phyloP scores from a whole-genome alignment of 2,113 vertebrate genomes.

The Cyprinus carpio region DNA sequence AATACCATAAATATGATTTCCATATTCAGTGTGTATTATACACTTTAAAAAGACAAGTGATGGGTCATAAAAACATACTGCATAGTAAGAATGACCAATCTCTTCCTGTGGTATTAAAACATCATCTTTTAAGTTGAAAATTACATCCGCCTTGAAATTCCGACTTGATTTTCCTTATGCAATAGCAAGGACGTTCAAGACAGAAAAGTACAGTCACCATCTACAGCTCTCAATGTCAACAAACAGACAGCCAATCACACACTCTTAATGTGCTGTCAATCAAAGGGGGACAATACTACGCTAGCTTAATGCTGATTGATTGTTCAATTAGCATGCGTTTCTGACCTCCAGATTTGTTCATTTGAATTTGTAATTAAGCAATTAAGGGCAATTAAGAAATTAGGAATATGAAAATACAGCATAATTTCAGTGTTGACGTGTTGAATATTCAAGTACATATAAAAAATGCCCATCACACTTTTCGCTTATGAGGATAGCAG shows the following conservation, averaged over 20 bases:
- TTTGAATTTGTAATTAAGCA: slow-evolving; percentile 81
- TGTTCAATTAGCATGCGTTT: slow-evolving; percentile 76
- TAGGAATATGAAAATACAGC: slow-evolving; percentile 75
- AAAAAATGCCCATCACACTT: slow-evolving; percentile 34
- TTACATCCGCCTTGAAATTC: not conserved
- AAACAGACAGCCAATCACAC: slow-evolving; percentile 64
- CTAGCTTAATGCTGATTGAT: slow-evolving; percentile 75
- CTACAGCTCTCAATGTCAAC: slow-evolving; percentile 70
- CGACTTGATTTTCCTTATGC: not conserved
- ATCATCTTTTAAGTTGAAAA: slow-evolving; percentile 4
- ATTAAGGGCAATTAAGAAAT: slow-evolving; percentile 81
- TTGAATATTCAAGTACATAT: slow-evolving; percentile 66
- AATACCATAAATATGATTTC: no score
- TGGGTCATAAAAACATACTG: no score
- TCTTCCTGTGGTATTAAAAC: not conserved
- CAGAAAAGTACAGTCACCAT: slow-evolving; percentile 53
- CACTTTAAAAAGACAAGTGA: no score
- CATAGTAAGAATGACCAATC: not conserved
- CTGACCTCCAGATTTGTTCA: slow-evolving; percentile 80
- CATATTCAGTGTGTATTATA: no score
- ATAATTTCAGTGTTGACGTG: slow-evolving; percentile 68
- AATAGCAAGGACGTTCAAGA: slow-evolving; percentile 60
- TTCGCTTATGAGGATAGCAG: not conserved
- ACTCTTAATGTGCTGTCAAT: slow-evolving; percentile 76
- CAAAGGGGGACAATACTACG: slow-evolving; percentile 67